phyloP scores from a whole-genome alignment of 1,140 invertebrate genomes.

The Galendromus occidentalis region DNA sequence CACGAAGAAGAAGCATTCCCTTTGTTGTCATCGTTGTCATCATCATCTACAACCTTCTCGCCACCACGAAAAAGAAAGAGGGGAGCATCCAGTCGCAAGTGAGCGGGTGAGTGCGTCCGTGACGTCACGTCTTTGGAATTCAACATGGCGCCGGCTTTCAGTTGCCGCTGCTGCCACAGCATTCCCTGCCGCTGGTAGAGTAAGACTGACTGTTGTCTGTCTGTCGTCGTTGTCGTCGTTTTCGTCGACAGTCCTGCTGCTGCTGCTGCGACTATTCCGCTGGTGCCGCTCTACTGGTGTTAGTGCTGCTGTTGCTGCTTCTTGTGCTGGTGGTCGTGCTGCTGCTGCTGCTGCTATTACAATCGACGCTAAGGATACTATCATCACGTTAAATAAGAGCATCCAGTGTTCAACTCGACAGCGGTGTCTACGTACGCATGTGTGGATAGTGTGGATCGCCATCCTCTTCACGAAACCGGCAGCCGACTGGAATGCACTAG shows the following conservation, averaged over 20 bases:
- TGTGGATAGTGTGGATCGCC: not conserved
- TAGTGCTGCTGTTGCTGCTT: not conserved
- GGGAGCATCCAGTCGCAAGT: too few relatives aligned
- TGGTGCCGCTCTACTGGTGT: not conserved
- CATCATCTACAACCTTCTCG: too few relatives aligned
- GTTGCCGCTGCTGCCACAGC: not conserved
- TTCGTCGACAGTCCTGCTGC: not conserved
- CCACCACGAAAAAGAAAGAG: too few relatives aligned
- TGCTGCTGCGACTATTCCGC: not conserved
- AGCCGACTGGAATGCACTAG: not conserved
- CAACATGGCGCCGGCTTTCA: not conserved
- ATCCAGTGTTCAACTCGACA: too few relatives aligned
- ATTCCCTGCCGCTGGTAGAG: not conserved
- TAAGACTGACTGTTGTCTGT: not conserved
- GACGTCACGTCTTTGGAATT: constrained; percentile 4
- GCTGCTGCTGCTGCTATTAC: not conserved
- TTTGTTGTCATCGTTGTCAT: too few relatives aligned
- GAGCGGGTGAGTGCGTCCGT: not conserved
- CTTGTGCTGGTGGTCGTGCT: not conserved
- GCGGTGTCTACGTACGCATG: too few relatives aligned
- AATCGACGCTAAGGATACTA: not conserved
- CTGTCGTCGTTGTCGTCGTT: not conserved
- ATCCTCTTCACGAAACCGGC: not conserved
- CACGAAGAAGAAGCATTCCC: too few relatives aligned
- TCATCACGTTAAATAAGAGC: too few relatives aligned